These are phyloP conservation scores for Achroia grisella DNA, from an alignment of 1,140 invertebrate genomes.

Conservation along the genomic window DNA sequence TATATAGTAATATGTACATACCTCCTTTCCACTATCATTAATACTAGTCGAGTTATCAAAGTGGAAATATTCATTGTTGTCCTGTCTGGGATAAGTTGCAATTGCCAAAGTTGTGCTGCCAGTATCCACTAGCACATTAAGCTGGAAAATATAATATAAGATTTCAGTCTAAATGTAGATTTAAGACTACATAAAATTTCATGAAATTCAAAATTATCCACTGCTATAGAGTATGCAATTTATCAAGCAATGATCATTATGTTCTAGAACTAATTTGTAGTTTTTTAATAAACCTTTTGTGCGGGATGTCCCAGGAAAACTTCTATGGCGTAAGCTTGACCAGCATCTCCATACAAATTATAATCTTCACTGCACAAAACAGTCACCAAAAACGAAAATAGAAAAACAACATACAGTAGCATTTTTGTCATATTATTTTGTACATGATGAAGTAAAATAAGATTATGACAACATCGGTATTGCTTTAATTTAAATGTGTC, in stretches of 20 bases:
- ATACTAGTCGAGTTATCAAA: slow-evolving; percentile 40
- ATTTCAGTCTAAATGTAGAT: too few relatives aligned
- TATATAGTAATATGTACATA: slow-evolving; percentile 17
- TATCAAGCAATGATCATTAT: too few relatives aligned
- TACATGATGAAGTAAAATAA: not conserved
- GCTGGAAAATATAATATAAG: slow-evolving; percentile 23
- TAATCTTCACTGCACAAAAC: slow-evolving; percentile 32
- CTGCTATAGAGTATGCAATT: too few relatives aligned
- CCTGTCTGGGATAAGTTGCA: slow-evolving; percentile 44
- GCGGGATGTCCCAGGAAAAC: slow-evolving; percentile 46
- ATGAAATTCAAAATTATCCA: too few relatives aligned
- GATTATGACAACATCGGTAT: too few relatives aligned
- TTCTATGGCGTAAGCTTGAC: slow-evolving; percentile 55
- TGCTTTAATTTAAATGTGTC: too few relatives aligned
- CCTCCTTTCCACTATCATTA: slow-evolving; percentile 45
- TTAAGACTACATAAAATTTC: too few relatives aligned
- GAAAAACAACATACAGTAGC: slow-evolving; percentile 19
- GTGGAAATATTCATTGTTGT: slow-evolving; percentile 47
- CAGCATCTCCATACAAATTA: slow-evolving; percentile 55
- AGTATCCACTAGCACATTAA: slow-evolving; percentile 55
- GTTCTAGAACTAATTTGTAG: slow-evolving; percentile 15
- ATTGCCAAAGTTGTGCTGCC: slow-evolving; percentile 60
- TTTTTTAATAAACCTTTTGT: too few relatives aligned
- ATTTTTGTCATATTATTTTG: slow-evolving; percentile 21
- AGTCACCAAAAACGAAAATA: slow-evolving; percentile 22